Percentiles rank a stretch among this genome's conserved stretches.
These are phyloP conservation scores for Eriocheir sinensis DNA, from an alignment of 1,140 invertebrate species.

Conservation along the genomic window DNA sequence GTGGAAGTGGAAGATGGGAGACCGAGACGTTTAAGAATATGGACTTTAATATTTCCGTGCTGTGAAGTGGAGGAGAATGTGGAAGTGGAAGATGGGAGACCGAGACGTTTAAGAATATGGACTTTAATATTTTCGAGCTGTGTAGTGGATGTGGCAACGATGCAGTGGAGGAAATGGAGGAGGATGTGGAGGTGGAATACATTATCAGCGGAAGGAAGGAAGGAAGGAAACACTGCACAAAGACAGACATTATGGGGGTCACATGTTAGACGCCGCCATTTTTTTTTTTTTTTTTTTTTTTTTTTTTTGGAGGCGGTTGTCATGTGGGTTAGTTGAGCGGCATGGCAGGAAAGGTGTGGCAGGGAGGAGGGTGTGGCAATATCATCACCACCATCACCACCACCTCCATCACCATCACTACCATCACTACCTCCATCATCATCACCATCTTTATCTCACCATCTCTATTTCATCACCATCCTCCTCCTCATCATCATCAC, in stretches of 20 bases:
- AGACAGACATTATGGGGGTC: no score
- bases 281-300: no score
- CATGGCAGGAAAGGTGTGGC: background rate
- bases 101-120: background rate
- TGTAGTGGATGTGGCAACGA: background rate
- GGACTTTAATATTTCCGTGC: background rate
- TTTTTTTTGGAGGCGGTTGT: background rate
- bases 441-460: conserved; percentile 4
- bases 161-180: background rate
- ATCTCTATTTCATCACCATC: no score
- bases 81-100: background rate
- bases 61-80: background rate
- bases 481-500: background rate
- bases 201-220: background rate
- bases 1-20: background rate
- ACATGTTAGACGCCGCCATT: no score
- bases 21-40: background rate
- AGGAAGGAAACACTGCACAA: background rate
- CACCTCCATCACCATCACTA: no score
- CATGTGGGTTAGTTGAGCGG: background rate
- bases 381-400: background rate
- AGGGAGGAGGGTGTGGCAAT: background rate
- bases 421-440: conserved; percentile 15
- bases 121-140: background rate
- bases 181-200: background rate